These are phyloP conservation scores for Dicaeum eximium DNA, from an alignment of 2,113 vertebrate genomes.

Conservation along the genomic window DNA sequence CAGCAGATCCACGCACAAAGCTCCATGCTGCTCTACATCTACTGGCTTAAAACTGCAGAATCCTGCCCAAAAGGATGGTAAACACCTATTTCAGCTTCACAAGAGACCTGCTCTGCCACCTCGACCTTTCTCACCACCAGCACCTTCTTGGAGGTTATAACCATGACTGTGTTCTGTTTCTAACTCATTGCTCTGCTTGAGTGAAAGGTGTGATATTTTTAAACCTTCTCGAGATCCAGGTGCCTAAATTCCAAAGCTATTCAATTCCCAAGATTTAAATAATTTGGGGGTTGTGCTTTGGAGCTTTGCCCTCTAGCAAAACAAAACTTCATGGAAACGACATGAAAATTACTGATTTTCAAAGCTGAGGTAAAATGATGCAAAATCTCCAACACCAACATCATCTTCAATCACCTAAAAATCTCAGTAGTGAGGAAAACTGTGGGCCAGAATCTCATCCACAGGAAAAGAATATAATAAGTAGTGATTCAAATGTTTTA, in stretches of 20 bases:
- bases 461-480: neutral
- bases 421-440: neutral
- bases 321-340: neutral
- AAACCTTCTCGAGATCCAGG: neutral
- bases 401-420: neutral
- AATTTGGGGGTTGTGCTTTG: neutral
- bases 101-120: neutral
- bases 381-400: neutral
- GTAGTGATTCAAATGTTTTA: constrained; percentile 13
- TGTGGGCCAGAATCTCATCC: neutral
- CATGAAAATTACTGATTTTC: neutral
- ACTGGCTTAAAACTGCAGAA: neutral
- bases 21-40: neutral
- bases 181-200: neutral
- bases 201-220: neutral
- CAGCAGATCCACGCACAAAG: neutral
- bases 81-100: neutral
- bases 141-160: neutral
- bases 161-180: neutral
- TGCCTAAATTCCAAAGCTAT: neutral
- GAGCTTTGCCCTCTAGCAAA: neutral
- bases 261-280: neutral
- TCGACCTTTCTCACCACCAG: neutral
- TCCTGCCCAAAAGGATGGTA: neutral
- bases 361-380: neutral